Conservation (phyloP, 92 coral and sea anemone species). For the Hydrozoanthus gracilis region DNA sequence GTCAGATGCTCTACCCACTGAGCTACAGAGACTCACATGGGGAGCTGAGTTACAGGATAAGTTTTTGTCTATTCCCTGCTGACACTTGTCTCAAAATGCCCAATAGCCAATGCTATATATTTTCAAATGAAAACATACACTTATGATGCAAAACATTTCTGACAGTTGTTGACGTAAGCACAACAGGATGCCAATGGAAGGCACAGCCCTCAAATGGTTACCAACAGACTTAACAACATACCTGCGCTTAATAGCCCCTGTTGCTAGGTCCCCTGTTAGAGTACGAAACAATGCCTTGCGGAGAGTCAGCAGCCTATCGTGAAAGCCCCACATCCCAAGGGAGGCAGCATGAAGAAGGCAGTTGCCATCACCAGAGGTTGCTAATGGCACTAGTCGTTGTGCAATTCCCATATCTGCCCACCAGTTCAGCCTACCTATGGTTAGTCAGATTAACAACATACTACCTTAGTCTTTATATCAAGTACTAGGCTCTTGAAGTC, state of each 20-base stretch:
- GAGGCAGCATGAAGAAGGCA: conserved; percentile 98
- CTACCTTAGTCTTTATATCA: not conserved
- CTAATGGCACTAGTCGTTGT: conserved; percentile 88
- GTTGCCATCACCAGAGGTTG: conserved; percentile 97
- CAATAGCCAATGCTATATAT: too few relatives aligned
- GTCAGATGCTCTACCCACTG: too few relatives aligned
- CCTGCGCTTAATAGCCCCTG: conserved; percentile 82
- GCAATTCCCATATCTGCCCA: conserved; percentile 84
- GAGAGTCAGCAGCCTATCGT: conserved; percentile 87
- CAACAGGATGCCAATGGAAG: too few relatives aligned
- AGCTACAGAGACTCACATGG: too few relatives aligned
- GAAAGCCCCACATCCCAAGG: conserved; percentile 98
- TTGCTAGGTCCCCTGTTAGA: conserved; percentile 76
- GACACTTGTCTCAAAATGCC: too few relatives aligned
- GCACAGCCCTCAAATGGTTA: too few relatives aligned
- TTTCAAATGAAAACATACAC: too few relatives aligned
- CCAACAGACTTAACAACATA: not conserved
- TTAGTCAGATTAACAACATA: not conserved
- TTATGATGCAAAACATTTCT: too few relatives aligned
- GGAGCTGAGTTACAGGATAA: too few relatives aligned
- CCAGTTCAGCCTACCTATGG: conserved; percentile 91
- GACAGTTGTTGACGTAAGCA: too few relatives aligned
- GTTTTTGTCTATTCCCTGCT: too few relatives aligned
- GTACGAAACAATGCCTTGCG: conserved; percentile 87
- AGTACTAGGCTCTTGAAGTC: not conserved